Evolutionary conservation across 2,888 invertebrate genomes (phyloP).

Genomic region (Lochmaea crataegi): DNA sequence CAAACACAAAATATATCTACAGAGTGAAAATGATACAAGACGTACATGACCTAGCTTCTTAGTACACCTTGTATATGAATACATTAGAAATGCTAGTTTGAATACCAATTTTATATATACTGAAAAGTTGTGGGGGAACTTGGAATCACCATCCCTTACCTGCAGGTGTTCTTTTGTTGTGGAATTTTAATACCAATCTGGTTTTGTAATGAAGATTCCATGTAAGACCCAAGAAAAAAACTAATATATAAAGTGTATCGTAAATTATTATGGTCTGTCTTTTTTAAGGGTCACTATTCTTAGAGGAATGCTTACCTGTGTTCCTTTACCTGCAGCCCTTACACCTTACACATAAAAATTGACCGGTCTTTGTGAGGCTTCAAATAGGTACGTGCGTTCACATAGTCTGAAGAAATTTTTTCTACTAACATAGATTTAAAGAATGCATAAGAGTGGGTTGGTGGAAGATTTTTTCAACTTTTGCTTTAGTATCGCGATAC

Average conservation of each 20-base stretch:
- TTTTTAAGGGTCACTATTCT: conserved; percentile 9
- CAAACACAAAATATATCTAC: no score
- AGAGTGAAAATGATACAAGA: no score
- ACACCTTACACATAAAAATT: background rate
- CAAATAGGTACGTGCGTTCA: background rate
- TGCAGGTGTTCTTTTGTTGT: background rate
- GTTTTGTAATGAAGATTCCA: background rate
- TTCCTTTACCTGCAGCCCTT: conserved; percentile 15
- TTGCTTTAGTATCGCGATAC: no score
- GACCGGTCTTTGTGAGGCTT: background rate
- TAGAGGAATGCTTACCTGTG: conserved; percentile 13
- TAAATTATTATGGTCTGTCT: conserved; percentile 7
- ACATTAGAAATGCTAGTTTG: background rate
- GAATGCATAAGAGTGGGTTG: no score
- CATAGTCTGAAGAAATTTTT: background rate
- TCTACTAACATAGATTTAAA: background rate
- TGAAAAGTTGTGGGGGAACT: background rate
- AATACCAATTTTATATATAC: background rate
- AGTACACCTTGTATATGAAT: background rate
- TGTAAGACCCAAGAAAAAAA: background rate
- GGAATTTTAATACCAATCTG: background rate
- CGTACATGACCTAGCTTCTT: background rate
- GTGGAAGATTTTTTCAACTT: no score
- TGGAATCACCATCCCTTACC: background rate
- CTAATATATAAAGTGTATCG: background rate